phyloP scores from a whole-genome alignment of 2,797 vertebrate species.

The Pangasius larnaudii region DNA sequence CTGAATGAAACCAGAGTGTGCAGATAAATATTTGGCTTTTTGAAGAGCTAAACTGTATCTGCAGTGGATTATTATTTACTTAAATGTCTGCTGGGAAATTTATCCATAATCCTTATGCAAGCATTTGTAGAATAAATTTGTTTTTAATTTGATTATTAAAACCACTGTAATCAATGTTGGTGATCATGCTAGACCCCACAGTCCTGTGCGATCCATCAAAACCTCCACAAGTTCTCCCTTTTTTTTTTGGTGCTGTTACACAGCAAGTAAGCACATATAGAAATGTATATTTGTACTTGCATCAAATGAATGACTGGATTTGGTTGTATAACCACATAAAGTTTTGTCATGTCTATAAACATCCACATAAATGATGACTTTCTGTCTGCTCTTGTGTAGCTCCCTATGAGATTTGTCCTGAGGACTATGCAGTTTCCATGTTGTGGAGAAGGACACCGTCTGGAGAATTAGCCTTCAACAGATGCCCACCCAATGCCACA shows the following conservation, averaged over 20 bases:
- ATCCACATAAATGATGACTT: background rate
- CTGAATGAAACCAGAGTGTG: constrained; percentile 48
- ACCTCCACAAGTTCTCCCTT: background rate
- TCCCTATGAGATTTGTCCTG: constrained; percentile 98
- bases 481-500: constrained; percentile 96
- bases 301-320: background rate
- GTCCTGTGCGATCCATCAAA: background rate
- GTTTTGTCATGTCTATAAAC: background rate
- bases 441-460: constrained; percentile 98
- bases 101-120: constrained; percentile 5
- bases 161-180: background rate
- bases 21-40: constrained; percentile 62
- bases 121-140: background rate
- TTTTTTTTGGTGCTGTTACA: background rate
- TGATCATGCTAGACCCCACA: background rate
- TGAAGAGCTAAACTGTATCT: constrained; percentile 41
- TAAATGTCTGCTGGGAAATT: constrained; percentile 32
- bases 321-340: background rate
- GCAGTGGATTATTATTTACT: constrained; percentile 50
- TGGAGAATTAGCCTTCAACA: constrained; percentile 94
- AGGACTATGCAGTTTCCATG: constrained; percentile 96
- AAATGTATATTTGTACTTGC: background rate
- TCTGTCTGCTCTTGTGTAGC: constrained; percentile 73
- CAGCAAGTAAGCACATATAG: background rate
- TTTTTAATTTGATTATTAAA: background rate